Evolutionary conservation across 2,113 vertebrate species (phyloP).

Genomic region (Tretioscincus oriximinensis): DNA sequence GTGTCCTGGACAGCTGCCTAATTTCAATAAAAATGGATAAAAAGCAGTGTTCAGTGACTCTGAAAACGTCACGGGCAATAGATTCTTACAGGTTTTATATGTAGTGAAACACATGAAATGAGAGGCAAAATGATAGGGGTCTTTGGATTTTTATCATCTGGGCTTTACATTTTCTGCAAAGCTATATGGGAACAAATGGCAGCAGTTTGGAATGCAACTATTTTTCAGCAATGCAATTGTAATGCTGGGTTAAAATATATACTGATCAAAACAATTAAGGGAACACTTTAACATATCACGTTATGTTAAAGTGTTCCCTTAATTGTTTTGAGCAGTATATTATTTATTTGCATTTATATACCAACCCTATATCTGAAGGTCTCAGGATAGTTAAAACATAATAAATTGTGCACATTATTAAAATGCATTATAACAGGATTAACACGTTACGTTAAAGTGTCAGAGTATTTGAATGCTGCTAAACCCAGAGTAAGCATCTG

Average conservation of each 20-base stretch:
- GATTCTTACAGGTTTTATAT: slow-evolving; percentile 36
- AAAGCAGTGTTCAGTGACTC: slow-evolving; percentile 42
- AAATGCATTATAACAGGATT: not conserved
- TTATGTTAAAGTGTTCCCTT: no score
- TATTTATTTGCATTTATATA: no score
- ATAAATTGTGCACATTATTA: no score
- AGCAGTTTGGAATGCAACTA: not conserved
- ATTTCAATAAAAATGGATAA: slow-evolving; percentile 63
- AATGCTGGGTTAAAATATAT: not conserved
- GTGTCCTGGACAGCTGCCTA: slow-evolving; percentile 22
- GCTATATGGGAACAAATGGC: not conserved
- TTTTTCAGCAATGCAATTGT: not conserved
- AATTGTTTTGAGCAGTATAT: no score
- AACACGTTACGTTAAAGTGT: not conserved
- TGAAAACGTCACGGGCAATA: slow-evolving; percentile 41
- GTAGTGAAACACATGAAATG: slow-evolving; percentile 7
- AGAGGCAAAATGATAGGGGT: not conserved
- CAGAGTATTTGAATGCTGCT: not conserved
- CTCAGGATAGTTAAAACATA: no score
- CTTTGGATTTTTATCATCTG: slow-evolving; percentile 14
- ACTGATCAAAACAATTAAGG: no score
- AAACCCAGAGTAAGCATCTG: no score
- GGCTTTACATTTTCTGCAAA: not conserved
- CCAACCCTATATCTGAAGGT: no score
- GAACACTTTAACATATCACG: no score